phyloP scores from a whole-genome alignment of 1,140 invertebrate genomes.

The Colletes gigas region DNA sequence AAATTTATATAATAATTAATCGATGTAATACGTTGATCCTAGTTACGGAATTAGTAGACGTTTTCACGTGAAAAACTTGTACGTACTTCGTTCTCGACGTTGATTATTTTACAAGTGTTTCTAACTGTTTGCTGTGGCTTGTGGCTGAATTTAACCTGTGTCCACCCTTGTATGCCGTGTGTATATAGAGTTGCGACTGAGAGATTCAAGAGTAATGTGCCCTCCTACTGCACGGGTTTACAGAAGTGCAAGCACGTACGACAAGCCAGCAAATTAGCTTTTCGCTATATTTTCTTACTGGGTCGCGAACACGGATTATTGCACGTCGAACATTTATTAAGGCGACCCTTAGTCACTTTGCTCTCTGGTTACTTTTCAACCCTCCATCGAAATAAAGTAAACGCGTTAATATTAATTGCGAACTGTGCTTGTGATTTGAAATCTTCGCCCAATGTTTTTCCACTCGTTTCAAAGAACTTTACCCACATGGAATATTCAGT shows the following conservation, averaged over 20 bases:
- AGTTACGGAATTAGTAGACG: too few relatives aligned
- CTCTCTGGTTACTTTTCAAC: too few relatives aligned
- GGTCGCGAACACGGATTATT: not conserved
- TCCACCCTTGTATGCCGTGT: not conserved
- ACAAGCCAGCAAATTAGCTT: slow-evolving; percentile 17
- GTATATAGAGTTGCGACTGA: not conserved
- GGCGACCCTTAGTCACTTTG: too few relatives aligned
- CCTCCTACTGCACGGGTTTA: not conserved
- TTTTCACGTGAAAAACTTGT: not conserved
- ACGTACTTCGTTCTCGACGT: not conserved
- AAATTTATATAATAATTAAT: too few relatives aligned
- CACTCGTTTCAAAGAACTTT: too few relatives aligned
- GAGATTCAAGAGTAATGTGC: not conserved
- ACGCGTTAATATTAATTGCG: too few relatives aligned
- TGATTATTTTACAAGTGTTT: slow-evolving; percentile 24
- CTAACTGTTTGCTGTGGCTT: not conserved
- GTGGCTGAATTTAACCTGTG: not conserved
- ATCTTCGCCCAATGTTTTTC: too few relatives aligned
- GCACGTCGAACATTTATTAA: too few relatives aligned
- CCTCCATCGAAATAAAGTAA: too few relatives aligned
- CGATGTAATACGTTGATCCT: too few relatives aligned
- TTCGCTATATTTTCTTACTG: not conserved
- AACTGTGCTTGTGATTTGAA: too few relatives aligned
- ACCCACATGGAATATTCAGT: too few relatives aligned
- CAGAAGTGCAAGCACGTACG: not conserved